These are phyloP conservation scores for Atta cephalotes DNA, from an alignment of 1,140 invertebrate genomes.

Conservation along the genomic window DNA sequence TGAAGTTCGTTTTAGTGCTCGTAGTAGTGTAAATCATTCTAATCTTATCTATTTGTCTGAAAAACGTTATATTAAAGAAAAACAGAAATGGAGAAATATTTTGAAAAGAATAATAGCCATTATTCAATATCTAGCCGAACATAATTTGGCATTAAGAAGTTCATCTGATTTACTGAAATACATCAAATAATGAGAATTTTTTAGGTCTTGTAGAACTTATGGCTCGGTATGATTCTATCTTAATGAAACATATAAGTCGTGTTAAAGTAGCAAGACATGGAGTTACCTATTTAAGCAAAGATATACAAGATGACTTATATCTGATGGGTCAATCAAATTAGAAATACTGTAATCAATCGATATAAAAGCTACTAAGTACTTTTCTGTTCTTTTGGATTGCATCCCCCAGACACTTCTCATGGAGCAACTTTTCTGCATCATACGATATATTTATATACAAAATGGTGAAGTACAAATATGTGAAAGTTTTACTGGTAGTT, in stretches of 20 bases:
- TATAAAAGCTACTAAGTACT: neutral
- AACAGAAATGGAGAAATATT: slow-evolving; percentile 21
- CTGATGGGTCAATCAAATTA: neutral
- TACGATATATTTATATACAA: neutral
- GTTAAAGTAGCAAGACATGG: neutral
- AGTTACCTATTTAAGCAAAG: neutral
- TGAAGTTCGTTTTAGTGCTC: neutral
- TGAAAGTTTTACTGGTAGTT: neutral
- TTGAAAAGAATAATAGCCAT: neutral
- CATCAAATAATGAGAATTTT: neutral
- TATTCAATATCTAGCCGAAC: neutral
- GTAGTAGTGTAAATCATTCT: too few relatives aligned
- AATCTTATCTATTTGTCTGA: neutral
- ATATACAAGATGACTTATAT: slow-evolving; percentile 7
- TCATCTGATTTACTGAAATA: slow-evolving; percentile 8
- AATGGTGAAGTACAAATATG: neutral
- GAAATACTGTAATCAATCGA: neutral
- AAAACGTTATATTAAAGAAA: neutral
- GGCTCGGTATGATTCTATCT: slow-evolving; percentile 5
- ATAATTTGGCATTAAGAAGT: slow-evolving; percentile 11
- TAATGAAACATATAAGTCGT: neutral
- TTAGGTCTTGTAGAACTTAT: slow-evolving; percentile 2
- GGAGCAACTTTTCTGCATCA: slow-evolving; percentile 9
- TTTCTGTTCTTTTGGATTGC: slow-evolving; percentile 3
- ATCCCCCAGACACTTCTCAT: neutral